phyloP scores from a whole-genome alignment of 2,113 vertebrate species.

The Perccottus glenii region DNA sequence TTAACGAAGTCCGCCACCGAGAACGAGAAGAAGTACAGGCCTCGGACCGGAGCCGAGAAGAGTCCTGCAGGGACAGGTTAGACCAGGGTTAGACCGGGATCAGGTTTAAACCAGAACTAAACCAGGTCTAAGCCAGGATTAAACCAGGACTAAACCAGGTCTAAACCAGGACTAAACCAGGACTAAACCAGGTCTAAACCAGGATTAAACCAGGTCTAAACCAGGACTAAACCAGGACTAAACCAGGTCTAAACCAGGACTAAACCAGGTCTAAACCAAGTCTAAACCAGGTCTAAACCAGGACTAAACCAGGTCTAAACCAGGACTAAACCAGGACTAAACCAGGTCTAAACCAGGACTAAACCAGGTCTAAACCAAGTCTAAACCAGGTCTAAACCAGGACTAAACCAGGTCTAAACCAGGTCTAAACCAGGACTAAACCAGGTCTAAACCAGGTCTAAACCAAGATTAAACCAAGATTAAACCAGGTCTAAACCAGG shows the following conservation, averaged over 20 bases:
- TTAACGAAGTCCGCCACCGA: conserved; percentile 67
- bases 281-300: not conserved
- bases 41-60: conserved; percentile 61
- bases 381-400: too few relatives aligned
- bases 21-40: conserved; percentile 72
- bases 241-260: not conserved
- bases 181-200: not conserved
- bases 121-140: not conserved
- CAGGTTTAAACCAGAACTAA: not conserved
- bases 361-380: not conserved
- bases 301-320: not conserved
- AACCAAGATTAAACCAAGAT: too few relatives aligned
- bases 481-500: not conserved
- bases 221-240: not conserved
- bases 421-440: not conserved
- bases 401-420: not conserved
- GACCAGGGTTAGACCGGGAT: not conserved
- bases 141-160: not conserved
- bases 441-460: not conserved
- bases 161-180: not conserved
- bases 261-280: not conserved
- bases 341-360: not conserved
- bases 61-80: conserved; percentile 49
- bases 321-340: not conserved
- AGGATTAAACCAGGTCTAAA: conserved; percentile 25